A percentile compares a stretch with the other conserved stretches of the same genome.
These are phyloP conservation scores for Ramphastos sulfuratus DNA, from an alignment of 2,113 vertebrate genomes.

Conservation along the genomic window DNA sequence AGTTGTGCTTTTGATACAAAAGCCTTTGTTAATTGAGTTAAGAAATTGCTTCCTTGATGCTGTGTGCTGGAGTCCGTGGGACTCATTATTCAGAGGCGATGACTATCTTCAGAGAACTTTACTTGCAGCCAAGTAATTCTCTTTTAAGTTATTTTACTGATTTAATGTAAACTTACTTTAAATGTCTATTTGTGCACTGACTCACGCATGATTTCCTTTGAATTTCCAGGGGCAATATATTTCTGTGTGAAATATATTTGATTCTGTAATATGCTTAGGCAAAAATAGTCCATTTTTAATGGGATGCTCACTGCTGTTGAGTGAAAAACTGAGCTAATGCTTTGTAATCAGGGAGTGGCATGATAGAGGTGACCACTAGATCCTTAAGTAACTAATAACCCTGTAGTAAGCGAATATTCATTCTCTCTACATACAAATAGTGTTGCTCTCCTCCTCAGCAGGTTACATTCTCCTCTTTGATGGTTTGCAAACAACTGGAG, in stretches of 20 bases:
- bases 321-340: background rate
- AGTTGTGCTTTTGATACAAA: slow-evolving; percentile 57
- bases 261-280: background rate
- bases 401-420: background rate
- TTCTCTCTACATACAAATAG: background rate
- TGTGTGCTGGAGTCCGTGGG: slow-evolving; percentile 36
- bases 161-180: slow-evolving; percentile 45
- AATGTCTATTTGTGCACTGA: slow-evolving; percentile 26
- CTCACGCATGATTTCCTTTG: background rate
- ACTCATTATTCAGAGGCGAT: slow-evolving; percentile 46
- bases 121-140: slow-evolving; percentile 60
- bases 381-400: background rate
- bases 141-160: slow-evolving; percentile 64
- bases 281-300: background rate
- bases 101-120: slow-evolving; percentile 56
- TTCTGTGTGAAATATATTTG: background rate
- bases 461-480: background rate
- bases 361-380: background rate
- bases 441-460: background rate
- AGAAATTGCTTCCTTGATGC: slow-evolving; percentile 58
- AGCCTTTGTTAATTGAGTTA: slow-evolving; percentile 62
- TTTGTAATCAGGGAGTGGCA: background rate
- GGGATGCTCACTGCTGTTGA: background rate
- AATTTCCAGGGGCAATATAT: slow-evolving; percentile 43
- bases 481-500: slow-evolving; percentile 26